These are phyloP conservation scores for Spodoptera littoralis DNA, from an alignment of 2,888 invertebrate species.

Conservation along the genomic window DNA sequence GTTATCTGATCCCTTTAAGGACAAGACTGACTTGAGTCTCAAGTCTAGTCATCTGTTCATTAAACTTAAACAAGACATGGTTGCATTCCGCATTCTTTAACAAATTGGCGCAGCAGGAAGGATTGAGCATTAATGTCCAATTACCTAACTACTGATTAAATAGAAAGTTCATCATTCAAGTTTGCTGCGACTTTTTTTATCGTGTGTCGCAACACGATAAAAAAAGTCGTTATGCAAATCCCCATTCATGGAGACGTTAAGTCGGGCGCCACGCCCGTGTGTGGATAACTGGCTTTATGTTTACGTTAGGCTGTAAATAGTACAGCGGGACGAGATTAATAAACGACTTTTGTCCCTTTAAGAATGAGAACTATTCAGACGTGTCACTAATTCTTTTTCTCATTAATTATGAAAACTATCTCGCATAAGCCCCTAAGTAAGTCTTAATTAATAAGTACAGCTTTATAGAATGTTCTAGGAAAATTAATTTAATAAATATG, in stretches of 20 bases:
- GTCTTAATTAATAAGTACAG: too few species aligned
- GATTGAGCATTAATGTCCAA: conserved; percentile 17
- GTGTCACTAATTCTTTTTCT: too few species aligned
- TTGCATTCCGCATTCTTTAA: conserved; percentile 19
- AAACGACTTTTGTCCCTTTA: not conserved
- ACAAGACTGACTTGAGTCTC: conserved; percentile 2
- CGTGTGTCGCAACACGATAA: conserved; percentile 45
- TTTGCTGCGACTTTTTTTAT: conserved; percentile 41
- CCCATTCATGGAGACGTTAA: conserved; percentile 48
- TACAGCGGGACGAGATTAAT: not conserved
- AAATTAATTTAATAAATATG: not conserved
- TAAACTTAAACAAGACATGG: conserved; percentile 13
- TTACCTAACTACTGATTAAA: conserved; percentile 53
- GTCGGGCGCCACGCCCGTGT: conserved; percentile 36
- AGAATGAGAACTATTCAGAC: too few species aligned
- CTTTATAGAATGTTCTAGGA: not conserved
- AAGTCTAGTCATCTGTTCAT: too few species aligned
- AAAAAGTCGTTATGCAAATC: conserved; percentile 57
- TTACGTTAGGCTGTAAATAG: conserved; percentile 7
- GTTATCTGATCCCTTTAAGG: conserved; percentile 7
- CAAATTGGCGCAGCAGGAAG: conserved; percentile 38
- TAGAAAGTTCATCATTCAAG: conserved; percentile 58
- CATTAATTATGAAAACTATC: too few species aligned
- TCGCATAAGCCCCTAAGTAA: too few species aligned
- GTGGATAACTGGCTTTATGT: conserved; percentile 35